Evolutionary conservation across 2,888 invertebrate genomes (phyloP), one percentile per base, ranked within the genome.

Genomic region (Leucophora obtusa): DNA sequence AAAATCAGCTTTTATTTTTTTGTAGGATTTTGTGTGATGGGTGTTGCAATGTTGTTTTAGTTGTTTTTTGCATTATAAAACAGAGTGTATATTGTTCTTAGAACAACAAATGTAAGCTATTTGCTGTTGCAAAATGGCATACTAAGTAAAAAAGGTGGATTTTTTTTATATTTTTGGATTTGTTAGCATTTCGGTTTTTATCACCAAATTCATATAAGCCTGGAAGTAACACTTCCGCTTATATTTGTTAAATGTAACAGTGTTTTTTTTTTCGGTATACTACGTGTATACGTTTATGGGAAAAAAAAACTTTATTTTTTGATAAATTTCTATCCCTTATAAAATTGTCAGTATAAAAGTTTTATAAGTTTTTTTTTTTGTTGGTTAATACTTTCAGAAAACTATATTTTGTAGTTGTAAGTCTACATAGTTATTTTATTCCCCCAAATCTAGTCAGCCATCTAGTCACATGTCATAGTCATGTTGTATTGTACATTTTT

Each of bases 1-100:
- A 43, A 76, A 76, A 69, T 63, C 58, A 70, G 38, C 51, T 70
- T 63, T 70, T 58, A 7, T 56, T 9, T 14, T 56, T 56, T 15
- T 47, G 18, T 50, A 18, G 51, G 33, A 47, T 28, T 18, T 28
- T 28, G 62, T 14, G 43, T n/a, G 6, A 47, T 14, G 43, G 14
- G 14, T 38, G 38, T 38, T 47, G 14, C 14, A 47, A n/a, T n/a
- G n/a, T 47, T 47, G 43, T 47, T 47, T n/a, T 47, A 47, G 4
- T 11, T 38, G 38, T 38, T 38, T 11, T 2, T 38, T 47, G 4
- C 43, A 47, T 4, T 6, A 47, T 10, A 47, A 5, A 47, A 1
- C n/a, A n/a, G 38, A 38, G 38, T 38, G 38, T 38, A 38, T 28
- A 28, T 28, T 28, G 28, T 71, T 11, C n/a, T 24, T 17, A 28